These are phyloP conservation scores for Streptopelia turtur DNA, from an alignment of 2,797 vertebrate genomes.

Conservation along the genomic window DNA sequence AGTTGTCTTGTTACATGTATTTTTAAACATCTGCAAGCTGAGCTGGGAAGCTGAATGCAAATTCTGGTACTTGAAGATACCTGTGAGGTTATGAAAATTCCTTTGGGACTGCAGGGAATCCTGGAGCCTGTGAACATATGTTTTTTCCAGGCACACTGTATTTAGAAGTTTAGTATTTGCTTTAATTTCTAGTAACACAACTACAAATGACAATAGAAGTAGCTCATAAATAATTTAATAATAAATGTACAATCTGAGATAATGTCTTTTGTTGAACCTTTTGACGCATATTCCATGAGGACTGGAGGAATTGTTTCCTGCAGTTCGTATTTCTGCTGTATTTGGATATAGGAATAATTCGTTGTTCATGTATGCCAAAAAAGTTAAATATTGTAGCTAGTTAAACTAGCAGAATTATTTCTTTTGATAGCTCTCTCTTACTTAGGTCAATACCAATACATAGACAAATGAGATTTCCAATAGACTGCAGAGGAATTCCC, in stretches of 20 bases:
- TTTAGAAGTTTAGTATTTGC: slow-evolving; percentile 37
- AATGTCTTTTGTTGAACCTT: not conserved
- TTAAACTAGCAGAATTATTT: not conserved
- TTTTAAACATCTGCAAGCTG: slow-evolving; percentile 69
- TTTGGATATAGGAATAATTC: not conserved
- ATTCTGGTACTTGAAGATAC: slow-evolving; percentile 37
- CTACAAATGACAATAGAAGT: not conserved
- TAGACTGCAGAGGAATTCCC: not conserved
- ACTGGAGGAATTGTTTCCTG: not conserved
- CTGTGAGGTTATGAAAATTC: slow-evolving; percentile 25
- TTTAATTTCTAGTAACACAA: slow-evolving; percentile 1
- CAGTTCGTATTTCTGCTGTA: not conserved
- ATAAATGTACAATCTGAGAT: not conserved
- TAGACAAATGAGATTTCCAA: not conserved
- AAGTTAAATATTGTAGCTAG: not conserved
- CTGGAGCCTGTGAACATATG: not conserved
- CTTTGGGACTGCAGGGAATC: not conserved
- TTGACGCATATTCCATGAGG: not conserved
- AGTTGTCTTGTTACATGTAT: slow-evolving; percentile 69
- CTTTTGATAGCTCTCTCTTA: not conserved
- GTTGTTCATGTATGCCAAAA: not conserved
- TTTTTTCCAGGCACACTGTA: not conserved
- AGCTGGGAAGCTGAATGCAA: slow-evolving; percentile 43
- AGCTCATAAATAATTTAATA: slow-evolving; percentile 26
- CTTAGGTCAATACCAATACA: not conserved